These are phyloP conservation scores for Stigmatopora nigra DNA, from an alignment of 2,113 vertebrate species.

Conservation along the genomic window DNA sequence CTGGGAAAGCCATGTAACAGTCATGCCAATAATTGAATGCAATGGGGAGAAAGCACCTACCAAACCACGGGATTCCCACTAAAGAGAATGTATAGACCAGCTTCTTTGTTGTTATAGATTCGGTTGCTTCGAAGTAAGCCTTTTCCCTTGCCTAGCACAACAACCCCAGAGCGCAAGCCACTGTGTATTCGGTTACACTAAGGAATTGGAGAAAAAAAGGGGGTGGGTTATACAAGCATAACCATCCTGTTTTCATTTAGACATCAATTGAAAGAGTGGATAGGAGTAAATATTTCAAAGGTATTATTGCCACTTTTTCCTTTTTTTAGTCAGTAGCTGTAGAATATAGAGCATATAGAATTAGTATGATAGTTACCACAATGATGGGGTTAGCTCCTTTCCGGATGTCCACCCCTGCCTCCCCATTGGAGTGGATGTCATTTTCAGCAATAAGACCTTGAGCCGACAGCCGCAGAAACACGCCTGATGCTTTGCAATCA, in stretches of 20 bases:
- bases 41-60: slow-evolving; percentile 65
- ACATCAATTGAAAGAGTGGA: not conserved
- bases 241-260: not conserved
- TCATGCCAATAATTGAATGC: not conserved
- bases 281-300: no score
- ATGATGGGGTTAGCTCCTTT: slow-evolving; percentile 81
- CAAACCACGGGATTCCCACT: slow-evolving; percentile 86
- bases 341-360: not conserved
- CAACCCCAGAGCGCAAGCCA: slow-evolving; percentile 84
- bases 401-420: slow-evolving; percentile 80
- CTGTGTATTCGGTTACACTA: slow-evolving; percentile 92
- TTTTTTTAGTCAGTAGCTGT: not conserved
- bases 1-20: not conserved
- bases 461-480: slow-evolving; percentile 79
- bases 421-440: slow-evolving; percentile 78
- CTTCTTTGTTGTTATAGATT: slow-evolving; percentile 92
- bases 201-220: slow-evolving; percentile 11
- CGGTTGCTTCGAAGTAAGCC: slow-evolving; percentile 85
- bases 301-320: no score
- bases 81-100: slow-evolving; percentile 88
- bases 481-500: slow-evolving; percentile 77
- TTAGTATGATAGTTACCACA: slow-evolving; percentile 63
- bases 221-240: not conserved
- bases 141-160: slow-evolving; percentile 85
- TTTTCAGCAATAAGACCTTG: slow-evolving; percentile 82